Conservation (phyloP, 2,113 vertebrate species). For the Gambusia holbrooki region DNA sequence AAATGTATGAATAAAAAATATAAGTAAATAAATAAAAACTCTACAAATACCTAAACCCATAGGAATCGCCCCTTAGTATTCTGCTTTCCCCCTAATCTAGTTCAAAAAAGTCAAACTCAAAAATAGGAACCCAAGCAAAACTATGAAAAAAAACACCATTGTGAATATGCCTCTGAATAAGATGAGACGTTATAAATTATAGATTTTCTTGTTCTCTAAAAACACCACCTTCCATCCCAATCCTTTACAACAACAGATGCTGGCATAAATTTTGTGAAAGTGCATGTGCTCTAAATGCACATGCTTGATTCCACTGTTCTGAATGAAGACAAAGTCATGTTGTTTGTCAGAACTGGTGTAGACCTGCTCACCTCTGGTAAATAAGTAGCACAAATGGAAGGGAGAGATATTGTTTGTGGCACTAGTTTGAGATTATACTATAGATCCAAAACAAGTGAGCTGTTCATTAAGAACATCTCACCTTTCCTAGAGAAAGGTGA, state of each 20-base stretch:
- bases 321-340: conserved; percentile 36
- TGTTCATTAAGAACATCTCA: too few species aligned
- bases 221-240: conserved; percentile 64
- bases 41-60: conserved; percentile 24
- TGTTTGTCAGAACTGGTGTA: conserved; percentile 2
- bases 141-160: conserved; percentile 30
- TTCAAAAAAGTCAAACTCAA: conserved; percentile 2
- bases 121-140: conserved; percentile 6
- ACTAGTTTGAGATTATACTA: neutral
- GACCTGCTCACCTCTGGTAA: neutral
- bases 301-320: conserved; percentile 32
- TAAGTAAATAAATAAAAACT: conserved; percentile 5
- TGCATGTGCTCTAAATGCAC: conserved; percentile 3
- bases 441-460: neutral
- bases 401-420: neutral
- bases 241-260: conserved; percentile 61
- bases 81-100: conserved; percentile 7
- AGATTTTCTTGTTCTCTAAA: conserved; percentile 50
- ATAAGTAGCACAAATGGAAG: neutral
- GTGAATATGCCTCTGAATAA: conserved; percentile 61
- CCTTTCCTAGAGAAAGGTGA: neutral
- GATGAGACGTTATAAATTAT: conserved; percentile 64
- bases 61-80: conserved; percentile 6
- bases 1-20: neutral
- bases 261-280: conserved; percentile 52